Base-by-base conservation (phyloP, 2,888 invertebrate species). In the Meandrusa payeni region DNA sequence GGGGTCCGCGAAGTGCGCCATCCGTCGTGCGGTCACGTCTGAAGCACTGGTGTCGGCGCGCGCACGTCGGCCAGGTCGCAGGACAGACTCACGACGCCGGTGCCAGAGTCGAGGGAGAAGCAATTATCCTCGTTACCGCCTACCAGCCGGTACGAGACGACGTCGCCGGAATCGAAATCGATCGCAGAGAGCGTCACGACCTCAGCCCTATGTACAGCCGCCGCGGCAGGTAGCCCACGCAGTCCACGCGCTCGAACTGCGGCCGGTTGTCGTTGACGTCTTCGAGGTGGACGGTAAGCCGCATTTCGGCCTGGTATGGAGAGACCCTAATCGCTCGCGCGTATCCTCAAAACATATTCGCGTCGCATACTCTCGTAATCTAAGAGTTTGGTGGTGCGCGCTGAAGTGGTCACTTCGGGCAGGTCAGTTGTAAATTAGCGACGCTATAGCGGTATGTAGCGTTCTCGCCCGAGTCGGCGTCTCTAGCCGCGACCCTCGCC, bases 291-390 rank as follows among this genome's bases (percentile, higher is more conserved):
- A 99, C 93, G 6, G 92, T 90, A 27, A 98, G 82, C 47, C 93
- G 92, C 89, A 95, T 93, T 81, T 98, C 97, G 0, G 96, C 94
- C 76, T 97, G 97, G 75, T 95, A 97, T 0, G 98, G 98, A 38
- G 94, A 74, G 1, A n/a, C 97, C 98, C 97, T 97, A 97, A 81
- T 99, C 99, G 5, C 97, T 95, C 0, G 98, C 98, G 20, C 98
- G 89, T 17, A 99, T 91, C 32, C 93, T 90, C 29, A 98, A 81
- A 15, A 93, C 85, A 73, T 96, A 97, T 56, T 93, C 92, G 19
- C 96, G 89, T 39, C 94, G 89, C 94, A 95, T 96, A 46, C 95
- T 95, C 76, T 98, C 98, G 75, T 93, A 98, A 78, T 98, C 97
- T 32, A 98, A 88, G 2, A 95, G 81, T 47, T 93, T 91, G 1